A percentile compares a stretch with the other conserved stretches of the same genome.
Evolutionary conservation across 2,797 vertebrate genomes (phyloP).

Genomic region (Gila robusta): DNA sequence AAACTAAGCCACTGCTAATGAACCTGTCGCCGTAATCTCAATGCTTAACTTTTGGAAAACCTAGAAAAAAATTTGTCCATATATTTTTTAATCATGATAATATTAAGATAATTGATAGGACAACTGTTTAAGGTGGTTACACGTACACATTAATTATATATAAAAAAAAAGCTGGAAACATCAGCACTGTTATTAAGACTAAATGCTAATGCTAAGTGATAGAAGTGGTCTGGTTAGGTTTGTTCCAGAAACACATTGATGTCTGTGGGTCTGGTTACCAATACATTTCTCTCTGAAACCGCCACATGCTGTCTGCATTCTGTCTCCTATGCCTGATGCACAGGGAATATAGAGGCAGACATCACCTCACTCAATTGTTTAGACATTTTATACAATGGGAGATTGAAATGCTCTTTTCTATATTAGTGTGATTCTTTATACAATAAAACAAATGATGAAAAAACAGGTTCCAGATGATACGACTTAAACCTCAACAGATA

Average conservation of each 20-base stretch:
- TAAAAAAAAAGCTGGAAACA: not conserved
- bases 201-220: not conserved
- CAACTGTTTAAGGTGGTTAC: not conserved
- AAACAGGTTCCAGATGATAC: not conserved
- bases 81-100: not conserved
- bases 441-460: not conserved
- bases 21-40: slow-evolving; percentile 14
- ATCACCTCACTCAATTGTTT: not conserved
- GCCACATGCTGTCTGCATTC: slow-evolving; percentile 14
- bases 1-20: slow-evolving; percentile 44
- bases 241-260: slow-evolving; percentile 4
- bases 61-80: not conserved
- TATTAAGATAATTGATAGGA: not conserved
- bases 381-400: slow-evolving; percentile 7
- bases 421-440: not conserved
- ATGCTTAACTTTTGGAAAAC: not conserved
- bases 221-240: slow-evolving; percentile 5
- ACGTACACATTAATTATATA: not conserved
- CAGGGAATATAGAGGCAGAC: not conserved
- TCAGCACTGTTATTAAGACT: not conserved
- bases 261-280: slow-evolving; percentile 23
- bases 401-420: not conserved
- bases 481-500: not conserved
- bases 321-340: not conserved
- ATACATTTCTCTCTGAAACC: slow-evolving; percentile 9